A percentile compares a stretch with the other conserved stretches of the same genome.
Conservation (phyloP, 2,797 vertebrate genomes). For the Phrynocephalus forsythii region DNA sequence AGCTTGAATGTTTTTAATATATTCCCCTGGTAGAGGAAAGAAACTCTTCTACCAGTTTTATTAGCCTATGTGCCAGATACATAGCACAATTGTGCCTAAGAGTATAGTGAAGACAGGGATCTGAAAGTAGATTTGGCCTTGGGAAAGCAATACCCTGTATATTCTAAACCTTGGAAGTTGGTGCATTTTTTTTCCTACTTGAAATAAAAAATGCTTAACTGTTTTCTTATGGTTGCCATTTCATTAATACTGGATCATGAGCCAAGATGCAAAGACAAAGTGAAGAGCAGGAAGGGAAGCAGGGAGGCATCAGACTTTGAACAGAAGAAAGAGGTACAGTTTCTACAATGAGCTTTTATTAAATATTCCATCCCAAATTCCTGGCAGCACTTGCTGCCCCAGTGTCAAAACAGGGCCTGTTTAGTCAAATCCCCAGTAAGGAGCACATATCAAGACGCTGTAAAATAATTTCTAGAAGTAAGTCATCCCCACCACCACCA, state of each 20-base stretch:
- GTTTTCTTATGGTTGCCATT: background rate
- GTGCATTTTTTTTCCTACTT: constrained; percentile 9
- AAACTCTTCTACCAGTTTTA: background rate
- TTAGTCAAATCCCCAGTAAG: background rate
- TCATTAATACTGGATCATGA: background rate
- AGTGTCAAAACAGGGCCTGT: background rate
- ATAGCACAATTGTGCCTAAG: background rate
- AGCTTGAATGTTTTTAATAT: background rate
- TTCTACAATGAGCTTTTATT: constrained; percentile 34
- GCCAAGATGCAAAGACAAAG: background rate
- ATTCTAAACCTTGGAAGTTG: background rate
- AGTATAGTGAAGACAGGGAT: too few relatives aligned
- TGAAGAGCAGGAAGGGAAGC: background rate
- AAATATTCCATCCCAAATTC: background rate
- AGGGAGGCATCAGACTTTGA: background rate
- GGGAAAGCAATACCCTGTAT: constrained; percentile 2
- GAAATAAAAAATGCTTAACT: constrained; percentile 24
- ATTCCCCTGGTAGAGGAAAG: background rate
- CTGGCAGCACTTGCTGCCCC: background rate
- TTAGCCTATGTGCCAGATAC: background rate
- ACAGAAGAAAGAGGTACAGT: background rate
- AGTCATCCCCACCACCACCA: too few relatives aligned
- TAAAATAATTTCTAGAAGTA: background rate
- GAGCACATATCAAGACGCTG: background rate
- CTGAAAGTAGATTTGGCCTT: background rate